A percentile compares a stretch with the other conserved stretches of the same genome.
phyloP scores from a whole-genome alignment of 2,888 invertebrate genomes.

The Conus canariensis region DNA sequence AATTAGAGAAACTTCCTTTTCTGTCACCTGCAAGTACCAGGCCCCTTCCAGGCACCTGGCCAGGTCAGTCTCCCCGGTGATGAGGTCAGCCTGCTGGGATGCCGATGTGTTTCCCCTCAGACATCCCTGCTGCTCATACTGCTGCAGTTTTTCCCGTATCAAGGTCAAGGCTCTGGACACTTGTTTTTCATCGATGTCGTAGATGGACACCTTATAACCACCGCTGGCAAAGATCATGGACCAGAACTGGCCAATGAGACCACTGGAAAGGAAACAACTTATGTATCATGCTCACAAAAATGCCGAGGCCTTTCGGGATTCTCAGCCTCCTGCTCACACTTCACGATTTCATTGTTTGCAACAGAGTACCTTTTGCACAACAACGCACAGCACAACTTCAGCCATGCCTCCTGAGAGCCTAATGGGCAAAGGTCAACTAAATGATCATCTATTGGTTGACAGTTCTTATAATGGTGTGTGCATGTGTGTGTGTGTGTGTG shows the following conservation, averaged over 20 bases:
- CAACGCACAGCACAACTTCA: no score
- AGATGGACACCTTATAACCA: conserved; percentile 92
- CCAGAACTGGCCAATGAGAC: conserved; percentile 97
- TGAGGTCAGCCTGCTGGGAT: conserved; percentile 87
- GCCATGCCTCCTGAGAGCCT: no score
- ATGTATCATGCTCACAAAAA: no score
- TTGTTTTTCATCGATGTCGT: conserved; percentile 82
- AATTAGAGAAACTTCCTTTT: no score
- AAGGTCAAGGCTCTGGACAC: conserved; percentile 77
- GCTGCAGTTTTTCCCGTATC: conserved; percentile 34
- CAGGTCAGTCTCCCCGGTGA: conserved; percentile 87
- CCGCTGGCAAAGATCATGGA: conserved; percentile 95
- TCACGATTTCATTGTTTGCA: no score
- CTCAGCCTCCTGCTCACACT: no score
- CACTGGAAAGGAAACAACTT: conserved; percentile 82
- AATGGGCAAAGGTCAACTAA: no score
- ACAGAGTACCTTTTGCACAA: no score
- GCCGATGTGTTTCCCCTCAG: conserved; percentile 88
- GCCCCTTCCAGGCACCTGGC: conserved; percentile 87
- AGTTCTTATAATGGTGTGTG: no score
- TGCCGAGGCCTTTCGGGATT: no score
- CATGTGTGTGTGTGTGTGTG: no score
- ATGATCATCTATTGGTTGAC: no score
- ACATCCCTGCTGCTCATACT: conserved; percentile 80
- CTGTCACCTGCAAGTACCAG: conserved; percentile 83